Evolutionary conservation across 2,113 vertebrate genomes (phyloP), one percentile per base, ranked within the genome.

Genomic region (Paradoxurus hermaphroditus): DNA sequence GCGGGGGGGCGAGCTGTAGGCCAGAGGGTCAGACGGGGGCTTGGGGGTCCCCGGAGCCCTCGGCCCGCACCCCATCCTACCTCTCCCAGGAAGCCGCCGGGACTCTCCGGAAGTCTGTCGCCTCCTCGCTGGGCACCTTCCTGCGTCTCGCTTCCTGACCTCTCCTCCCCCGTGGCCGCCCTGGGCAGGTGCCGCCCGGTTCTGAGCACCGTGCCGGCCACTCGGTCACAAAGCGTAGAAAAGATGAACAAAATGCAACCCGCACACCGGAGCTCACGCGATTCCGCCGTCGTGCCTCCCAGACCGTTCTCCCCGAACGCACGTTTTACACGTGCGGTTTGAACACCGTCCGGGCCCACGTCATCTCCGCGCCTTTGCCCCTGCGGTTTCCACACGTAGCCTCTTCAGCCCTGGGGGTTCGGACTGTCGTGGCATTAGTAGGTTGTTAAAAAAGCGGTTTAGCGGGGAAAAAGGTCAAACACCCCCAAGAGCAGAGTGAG

Each of bases 401-500:
- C 41, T 70, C 21, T 7, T 8, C 59, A 25, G 27, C 82, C 12
- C 75, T 82, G 73, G 27, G 46, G n/a, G n/a, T n/a, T 41, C n/a
- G 77, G 68, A 44, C 41, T 56, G 4, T 15, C 15, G 25, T 49
- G 53, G 73, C 15, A 51, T 4, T 81, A 12, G 5, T 70, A 81
- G 34, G 25, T 39, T 65, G 89, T 92, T 19, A 59, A 59, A 65
- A 39, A 63, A 41, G 21, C 0, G 2, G 75, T 56, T 82, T 19
- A 2, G 1, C 7, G 3, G 49, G 68, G 89, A 34, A 70, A 27
- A 41, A 51, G 65, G 18, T n/a, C 82, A 9, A 3, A 36, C 7
- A 9, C 2, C 1, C n/a, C 1, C 19, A 5, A 14, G 8, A 23
- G 41, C 14, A 4, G 29, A 11, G 36, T n/a, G n/a, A 44, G 3